Conservation (phyloP, 2,888 invertebrate species). For the Chelonus formosanus region DNA sequence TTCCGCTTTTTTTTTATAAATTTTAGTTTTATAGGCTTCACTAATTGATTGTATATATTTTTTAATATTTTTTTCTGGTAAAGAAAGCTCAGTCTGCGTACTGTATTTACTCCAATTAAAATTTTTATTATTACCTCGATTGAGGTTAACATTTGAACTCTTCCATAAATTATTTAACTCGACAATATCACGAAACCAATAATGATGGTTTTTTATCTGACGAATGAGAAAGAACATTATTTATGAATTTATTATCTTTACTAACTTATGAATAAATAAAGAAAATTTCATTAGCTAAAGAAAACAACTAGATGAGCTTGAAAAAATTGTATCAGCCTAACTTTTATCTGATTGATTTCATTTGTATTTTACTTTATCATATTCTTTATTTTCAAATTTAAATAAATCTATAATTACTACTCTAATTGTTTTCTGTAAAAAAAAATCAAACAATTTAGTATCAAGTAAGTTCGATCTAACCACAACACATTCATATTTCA, state of each 20-base stretch:
- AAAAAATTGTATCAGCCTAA: no score
- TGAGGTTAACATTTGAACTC: constrained; percentile 32
- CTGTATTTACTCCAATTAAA: constrained; percentile 10
- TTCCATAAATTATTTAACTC: constrained; percentile 7
- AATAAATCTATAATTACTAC: no score
- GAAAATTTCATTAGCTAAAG: not conserved
- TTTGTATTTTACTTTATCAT: no score
- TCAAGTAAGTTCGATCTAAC: not conserved
- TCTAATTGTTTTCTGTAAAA: no score
- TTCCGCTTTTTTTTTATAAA: constrained; percentile 11
- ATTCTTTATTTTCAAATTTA: no score
- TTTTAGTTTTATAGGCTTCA: constrained; percentile 35
- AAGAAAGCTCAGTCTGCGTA: constrained; percentile 17
- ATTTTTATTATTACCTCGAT: constrained; percentile 1
- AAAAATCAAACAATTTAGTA: no score
- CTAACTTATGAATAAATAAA: not conserved
- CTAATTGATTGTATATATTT: constrained; percentile 47
- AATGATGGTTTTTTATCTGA: constrained; percentile 7
- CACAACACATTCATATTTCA: constrained; percentile 10
- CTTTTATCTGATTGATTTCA: no score
- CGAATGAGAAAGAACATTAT: constrained; percentile 33
- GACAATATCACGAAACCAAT: constrained; percentile 14
- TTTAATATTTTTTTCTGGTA: constrained; percentile 38
- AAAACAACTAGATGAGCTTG: no score
- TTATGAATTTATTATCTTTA: not conserved